Percentiles rank a stretch among this genome's conserved stretches.
phyloP scores from a whole-genome alignment of 2,888 invertebrate genomes.

The Agrotis ipsilon region DNA sequence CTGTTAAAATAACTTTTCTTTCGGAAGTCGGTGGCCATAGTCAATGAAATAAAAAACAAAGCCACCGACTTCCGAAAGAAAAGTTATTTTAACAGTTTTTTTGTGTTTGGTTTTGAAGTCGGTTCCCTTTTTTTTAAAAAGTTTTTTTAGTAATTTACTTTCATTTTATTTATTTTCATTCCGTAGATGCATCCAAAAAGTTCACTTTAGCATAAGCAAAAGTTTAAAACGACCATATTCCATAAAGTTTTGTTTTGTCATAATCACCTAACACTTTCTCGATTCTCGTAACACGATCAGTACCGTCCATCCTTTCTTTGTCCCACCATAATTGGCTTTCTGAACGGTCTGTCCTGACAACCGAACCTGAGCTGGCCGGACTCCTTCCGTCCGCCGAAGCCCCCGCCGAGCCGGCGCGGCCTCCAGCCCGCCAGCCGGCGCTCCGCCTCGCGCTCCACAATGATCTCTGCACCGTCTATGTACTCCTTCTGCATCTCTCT shows the following conservation, averaged over 20 bases:
- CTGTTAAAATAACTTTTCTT: too few relatives aligned
- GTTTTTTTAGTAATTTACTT: conserved; percentile 9
- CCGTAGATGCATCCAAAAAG: neutral
- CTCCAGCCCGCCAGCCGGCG: conserved; percentile 95
- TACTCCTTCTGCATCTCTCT: conserved; percentile 90
- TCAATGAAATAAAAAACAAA: too few relatives aligned
- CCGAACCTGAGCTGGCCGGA: conserved; percentile 97
- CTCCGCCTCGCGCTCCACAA: conserved; percentile 94
- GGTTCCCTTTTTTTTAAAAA: too few relatives aligned
- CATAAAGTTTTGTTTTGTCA: neutral
- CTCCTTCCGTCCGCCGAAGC: conserved; percentile 96
- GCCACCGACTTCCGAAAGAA: too few relatives aligned
- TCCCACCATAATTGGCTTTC: conserved; percentile 88
- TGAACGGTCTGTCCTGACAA: conserved; percentile 95
- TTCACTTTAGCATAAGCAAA: neutral
- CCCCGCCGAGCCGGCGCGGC: conserved; percentile 96
- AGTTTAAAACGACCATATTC: neutral
- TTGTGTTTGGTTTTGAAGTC: too few relatives aligned
- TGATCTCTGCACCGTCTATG: conserved; percentile 93
- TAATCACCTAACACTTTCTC: neutral
- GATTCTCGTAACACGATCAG: neutral
- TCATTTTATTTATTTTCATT: neutral
- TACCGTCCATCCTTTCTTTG: conserved; percentile 39
- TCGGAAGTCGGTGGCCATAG: too few relatives aligned
- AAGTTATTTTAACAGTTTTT: too few relatives aligned